These are phyloP conservation scores for Albula goreensis DNA, from an alignment of 2,113 vertebrate genomes.

Conservation along the genomic window DNA sequence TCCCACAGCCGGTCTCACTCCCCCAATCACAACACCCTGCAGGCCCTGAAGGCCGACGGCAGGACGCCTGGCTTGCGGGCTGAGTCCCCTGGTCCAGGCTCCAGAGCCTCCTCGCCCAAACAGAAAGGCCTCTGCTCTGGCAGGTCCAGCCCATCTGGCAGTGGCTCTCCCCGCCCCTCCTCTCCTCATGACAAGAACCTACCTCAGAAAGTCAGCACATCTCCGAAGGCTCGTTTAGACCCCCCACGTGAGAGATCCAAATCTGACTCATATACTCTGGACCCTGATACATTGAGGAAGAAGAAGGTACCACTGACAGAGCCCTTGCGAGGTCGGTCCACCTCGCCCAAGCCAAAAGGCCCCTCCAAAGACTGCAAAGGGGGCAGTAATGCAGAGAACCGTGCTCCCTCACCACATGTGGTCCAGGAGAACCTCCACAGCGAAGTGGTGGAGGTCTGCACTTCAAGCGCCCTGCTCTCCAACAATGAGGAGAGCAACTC, in stretches of 20 bases:
- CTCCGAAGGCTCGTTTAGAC: constrained; percentile 88
- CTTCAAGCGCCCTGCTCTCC: constrained; percentile 88
- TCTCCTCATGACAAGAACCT: constrained; percentile 86
- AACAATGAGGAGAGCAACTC: constrained; percentile 81
- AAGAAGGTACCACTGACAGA: constrained; percentile 93
- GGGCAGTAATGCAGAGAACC: constrained; percentile 78
- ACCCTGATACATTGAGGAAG: constrained; percentile 92
- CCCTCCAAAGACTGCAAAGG: constrained; percentile 82
- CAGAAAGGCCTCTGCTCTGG: constrained; percentile 80
- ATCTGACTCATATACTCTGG: constrained; percentile 95
- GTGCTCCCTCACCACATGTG: constrained; percentile 90
- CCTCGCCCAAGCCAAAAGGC: constrained; percentile 92
- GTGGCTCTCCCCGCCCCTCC: constrained; percentile 80
- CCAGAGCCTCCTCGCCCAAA: constrained; percentile 89
- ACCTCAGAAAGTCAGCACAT: constrained; percentile 80
- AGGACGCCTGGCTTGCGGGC: constrained; percentile 79
- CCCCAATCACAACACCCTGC: constrained; percentile 95
- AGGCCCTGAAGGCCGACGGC: constrained; percentile 89
- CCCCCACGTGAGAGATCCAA: constrained; percentile 95
- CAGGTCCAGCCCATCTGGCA: constrained; percentile 80
- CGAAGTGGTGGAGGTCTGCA: constrained; percentile 95
- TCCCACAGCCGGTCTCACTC: constrained; percentile 95
- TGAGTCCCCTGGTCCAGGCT: constrained; percentile 90
- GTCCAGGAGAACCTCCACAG: constrained; percentile 97
- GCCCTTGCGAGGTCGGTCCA: constrained; percentile 88